Percentiles rank a stretch among this genome's conserved stretches.
phyloP scores from a whole-genome alignment of 2,797 vertebrate species.

The Setipinna tenuifilis region DNA sequence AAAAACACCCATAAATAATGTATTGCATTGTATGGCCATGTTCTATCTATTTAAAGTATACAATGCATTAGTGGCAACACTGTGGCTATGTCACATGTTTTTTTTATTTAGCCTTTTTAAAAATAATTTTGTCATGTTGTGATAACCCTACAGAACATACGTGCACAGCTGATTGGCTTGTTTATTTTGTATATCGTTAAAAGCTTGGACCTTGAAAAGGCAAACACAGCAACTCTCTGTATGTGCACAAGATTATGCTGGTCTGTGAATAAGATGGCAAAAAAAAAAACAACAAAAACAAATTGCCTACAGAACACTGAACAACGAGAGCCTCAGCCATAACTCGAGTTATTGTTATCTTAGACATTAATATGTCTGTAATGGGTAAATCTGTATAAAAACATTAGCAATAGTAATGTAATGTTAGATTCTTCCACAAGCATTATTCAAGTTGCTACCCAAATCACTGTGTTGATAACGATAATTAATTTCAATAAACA shows the following conservation, averaged over 20 bases:
- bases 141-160: not conserved
- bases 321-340: not conserved
- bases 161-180: not conserved
- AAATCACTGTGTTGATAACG: conserved; percentile 55
- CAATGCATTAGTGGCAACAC: not conserved
- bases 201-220: not conserved
- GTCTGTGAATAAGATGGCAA: not conserved
- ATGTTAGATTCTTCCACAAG: conserved; percentile 17
- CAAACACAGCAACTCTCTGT: not conserved
- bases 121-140: not conserved
- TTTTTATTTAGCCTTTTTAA: not conserved
- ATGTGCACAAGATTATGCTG: not conserved
- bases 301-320: not conserved
- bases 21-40: not conserved
- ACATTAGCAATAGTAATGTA: not conserved
- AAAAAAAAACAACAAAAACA: not conserved
- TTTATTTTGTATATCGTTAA: not conserved
- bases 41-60: not conserved
- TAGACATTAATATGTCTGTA: not conserved
- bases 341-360: not conserved
- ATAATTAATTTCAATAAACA: conserved; percentile 71
- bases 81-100: not conserved
- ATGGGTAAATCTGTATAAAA: not conserved
- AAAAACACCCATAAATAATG: not conserved
- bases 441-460: conserved; percentile 27